Evolutionary conservation across 2,797 vertebrate species (phyloP).

Genomic region (Hemitrygon akajei): DNA sequence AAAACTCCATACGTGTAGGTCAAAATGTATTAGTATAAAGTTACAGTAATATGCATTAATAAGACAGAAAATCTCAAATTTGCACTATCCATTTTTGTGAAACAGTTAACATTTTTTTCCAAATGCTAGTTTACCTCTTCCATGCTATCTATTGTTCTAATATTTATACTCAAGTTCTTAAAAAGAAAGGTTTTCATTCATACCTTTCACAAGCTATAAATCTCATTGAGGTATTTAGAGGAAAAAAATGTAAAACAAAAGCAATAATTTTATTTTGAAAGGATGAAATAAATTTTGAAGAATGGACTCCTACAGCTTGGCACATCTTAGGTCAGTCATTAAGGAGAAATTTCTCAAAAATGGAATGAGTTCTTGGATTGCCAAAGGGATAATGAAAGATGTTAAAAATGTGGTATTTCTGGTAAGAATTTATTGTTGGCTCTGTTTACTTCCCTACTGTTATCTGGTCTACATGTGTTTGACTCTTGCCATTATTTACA

Average conservation of each 20-base stretch:
- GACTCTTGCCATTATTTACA: background rate
- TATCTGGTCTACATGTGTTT: background rate
- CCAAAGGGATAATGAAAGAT: background rate
- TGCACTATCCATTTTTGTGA: background rate
- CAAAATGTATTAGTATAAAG: background rate
- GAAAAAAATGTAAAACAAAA: background rate
- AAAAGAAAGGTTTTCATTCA: background rate
- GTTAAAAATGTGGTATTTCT: background rate
- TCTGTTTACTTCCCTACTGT: background rate
- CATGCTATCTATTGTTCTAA: background rate
- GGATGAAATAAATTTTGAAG: background rate
- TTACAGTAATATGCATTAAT: background rate
- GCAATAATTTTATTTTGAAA: background rate
- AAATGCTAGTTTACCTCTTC: background rate
- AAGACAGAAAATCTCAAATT: background rate
- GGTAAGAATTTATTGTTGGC: background rate
- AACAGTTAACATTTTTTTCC: background rate
- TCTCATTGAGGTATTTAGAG: too few species aligned
- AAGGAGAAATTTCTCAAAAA: background rate
- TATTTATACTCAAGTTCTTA: background rate
- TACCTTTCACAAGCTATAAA: background rate
- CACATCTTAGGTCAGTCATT: too few species aligned
- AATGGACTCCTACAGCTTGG: background rate
- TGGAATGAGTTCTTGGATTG: background rate
- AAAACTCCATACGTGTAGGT: background rate